Evolutionary conservation across 2,888 invertebrate genomes (phyloP).

Genomic region (Nesidiocoris tenuis): DNA sequence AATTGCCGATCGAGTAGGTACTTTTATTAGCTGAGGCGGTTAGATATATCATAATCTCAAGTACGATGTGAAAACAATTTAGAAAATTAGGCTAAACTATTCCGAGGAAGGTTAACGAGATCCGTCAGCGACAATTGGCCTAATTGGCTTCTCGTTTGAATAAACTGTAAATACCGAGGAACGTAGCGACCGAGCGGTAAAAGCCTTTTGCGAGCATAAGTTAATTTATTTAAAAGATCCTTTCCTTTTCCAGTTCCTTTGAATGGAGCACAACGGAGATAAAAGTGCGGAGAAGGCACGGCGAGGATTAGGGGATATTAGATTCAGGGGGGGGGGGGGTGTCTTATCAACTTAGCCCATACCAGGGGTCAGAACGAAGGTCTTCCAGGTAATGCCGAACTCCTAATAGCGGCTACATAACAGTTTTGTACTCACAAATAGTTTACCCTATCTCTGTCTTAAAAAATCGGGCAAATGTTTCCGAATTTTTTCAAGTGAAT

Average conservation of each 20-base stretch:
- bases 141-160: background rate
- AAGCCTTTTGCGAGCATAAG: background rate
- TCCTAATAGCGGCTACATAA: background rate
- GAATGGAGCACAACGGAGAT: background rate
- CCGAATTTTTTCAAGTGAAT: too few relatives aligned
- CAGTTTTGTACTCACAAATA: too few relatives aligned
- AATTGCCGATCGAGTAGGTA: too few relatives aligned
- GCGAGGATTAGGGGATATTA: background rate
- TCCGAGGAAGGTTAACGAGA: too few relatives aligned
- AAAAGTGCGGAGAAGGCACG: background rate
- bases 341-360: background rate
- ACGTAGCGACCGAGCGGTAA: background rate
- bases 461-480: too few relatives aligned
- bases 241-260: slow-evolving; percentile 1
- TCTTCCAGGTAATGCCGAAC: background rate
- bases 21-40: too few relatives aligned
- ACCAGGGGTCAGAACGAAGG: background rate
- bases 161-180: background rate
- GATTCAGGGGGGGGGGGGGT: background rate
- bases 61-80: too few relatives aligned
- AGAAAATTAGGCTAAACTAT: too few relatives aligned
- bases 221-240: slow-evolving; percentile 31
- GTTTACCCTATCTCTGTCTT: too few relatives aligned
- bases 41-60: too few relatives aligned
- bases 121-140: background rate